Evolutionary conservation across 92 coral and sea anemone genomes (phyloP), one percentile per base, ranked within the genome.

Genomic region (Pocillopora meandrina): DNA sequence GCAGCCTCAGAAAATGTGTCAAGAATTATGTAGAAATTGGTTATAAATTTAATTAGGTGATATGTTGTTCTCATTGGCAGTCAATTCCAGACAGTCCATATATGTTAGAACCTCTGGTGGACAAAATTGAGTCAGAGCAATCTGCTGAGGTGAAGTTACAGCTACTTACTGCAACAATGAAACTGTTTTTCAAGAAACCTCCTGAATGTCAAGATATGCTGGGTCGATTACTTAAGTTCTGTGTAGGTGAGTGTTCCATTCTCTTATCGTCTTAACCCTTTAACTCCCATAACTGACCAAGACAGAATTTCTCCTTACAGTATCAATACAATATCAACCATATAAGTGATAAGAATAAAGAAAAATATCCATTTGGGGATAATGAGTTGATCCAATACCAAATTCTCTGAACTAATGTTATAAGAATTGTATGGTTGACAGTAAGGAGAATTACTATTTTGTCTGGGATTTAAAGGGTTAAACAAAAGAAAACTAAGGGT

Each of bases 101-200:
- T 70, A 89, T 96, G 66, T n/a, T 96, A 69, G 99, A 96, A 87
- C 61, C 95, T 8, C 82, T 92, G 26, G 92, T 96, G 65, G 93
- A 96, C 73, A 78, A 78, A n/a, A 77, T 96, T 59, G 91, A 82
- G 10, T 92, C 92, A 69, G 99, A 96, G 84, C 89, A 89, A 49
- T 91, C 99, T 21, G 76, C 99, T 6, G 94, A 87, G 19, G 92
- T 96, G 2, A 96, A 96, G 79, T 87, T 96, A 34, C 97, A 96
- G 61, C 92, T 96, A 12, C 87, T 96, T 34, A 92, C 95, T 31
- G 99, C 98, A 9, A 85, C 91, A 33, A 91, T 91, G 97, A 96
- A 96, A 75, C 86, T 96, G 86, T 94, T 96, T 79, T 96, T 96
- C 71, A 96, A 95, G 87, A 95, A 88, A 71, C 99, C 99, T n/a